phyloP scores from a whole-genome alignment of 2,113 vertebrate species.

The Alces alces region DNA sequence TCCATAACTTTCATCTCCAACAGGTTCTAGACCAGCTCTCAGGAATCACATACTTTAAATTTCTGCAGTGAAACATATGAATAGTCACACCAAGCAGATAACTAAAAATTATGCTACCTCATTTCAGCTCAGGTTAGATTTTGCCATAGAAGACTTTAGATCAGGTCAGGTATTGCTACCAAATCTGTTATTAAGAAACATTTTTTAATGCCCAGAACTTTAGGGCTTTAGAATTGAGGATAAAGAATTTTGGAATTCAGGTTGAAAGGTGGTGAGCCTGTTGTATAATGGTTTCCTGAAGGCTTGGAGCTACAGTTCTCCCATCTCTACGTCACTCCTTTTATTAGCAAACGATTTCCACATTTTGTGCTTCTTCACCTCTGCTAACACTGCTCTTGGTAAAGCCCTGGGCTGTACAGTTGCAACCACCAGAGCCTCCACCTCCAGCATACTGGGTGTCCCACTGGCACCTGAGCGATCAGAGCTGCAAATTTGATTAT shows the following conservation, averaged over 20 bases:
- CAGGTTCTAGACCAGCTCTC: neutral
- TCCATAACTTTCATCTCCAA: neutral
- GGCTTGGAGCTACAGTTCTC: neutral
- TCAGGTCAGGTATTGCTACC: neutral
- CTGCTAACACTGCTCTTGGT: neutral
- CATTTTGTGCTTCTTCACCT: neutral
- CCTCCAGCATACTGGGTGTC: neutral
- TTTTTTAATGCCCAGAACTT: neutral
- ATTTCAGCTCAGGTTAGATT: neutral
- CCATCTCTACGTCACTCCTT: neutral
- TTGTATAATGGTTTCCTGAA: neutral
- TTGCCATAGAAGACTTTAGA: neutral
- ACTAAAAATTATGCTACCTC: neutral
- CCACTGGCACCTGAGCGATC: accelerated
- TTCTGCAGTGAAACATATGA: neutral
- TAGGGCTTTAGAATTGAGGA: neutral
- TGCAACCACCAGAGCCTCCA: too few relatives aligned
- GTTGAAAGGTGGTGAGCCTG: neutral
- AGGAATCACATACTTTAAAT: neutral
- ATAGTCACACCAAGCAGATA: neutral
- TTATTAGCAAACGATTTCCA: neutral
- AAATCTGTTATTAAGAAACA: neutral
- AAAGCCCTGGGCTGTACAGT: neutral
- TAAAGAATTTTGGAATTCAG: neutral
- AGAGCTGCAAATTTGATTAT: neutral